Conservation (phyloP, 2,797 vertebrate species). For the Euthynnus affinis region DNA sequence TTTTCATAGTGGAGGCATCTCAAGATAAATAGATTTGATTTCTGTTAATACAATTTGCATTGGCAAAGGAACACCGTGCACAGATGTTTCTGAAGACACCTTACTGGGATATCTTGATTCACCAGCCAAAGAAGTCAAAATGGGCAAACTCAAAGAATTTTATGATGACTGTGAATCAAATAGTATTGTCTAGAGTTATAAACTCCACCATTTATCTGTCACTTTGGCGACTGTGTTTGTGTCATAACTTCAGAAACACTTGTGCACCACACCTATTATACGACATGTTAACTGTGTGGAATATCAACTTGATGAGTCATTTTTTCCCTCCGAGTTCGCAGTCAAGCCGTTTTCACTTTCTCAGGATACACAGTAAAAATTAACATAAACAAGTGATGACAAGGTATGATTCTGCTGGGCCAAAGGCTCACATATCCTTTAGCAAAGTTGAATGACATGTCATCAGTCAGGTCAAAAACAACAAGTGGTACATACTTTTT, state of each 20-base stretch:
- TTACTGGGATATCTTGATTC: no score
- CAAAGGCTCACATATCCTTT: neutral
- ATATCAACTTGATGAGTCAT: constrained; percentile 28
- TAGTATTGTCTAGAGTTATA: no score
- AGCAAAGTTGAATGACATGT: neutral
- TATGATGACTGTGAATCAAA: no score
- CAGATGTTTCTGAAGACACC: neutral
- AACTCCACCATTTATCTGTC: neutral
- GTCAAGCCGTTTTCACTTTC: neutral
- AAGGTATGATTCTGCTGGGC: no score
- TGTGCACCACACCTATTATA: neutral
- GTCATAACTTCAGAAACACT: neutral
- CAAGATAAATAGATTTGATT: neutral
- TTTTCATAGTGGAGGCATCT: neutral
- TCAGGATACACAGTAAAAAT: constrained; percentile 2
- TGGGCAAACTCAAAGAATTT: neutral
- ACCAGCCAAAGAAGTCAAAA: no score
- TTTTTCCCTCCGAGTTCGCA: neutral
- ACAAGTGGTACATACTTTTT: neutral
- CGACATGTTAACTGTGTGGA: constrained; percentile 17
- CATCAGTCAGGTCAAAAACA: neutral
- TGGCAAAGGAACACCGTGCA: neutral
- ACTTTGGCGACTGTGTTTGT: neutral
- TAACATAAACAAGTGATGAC: neutral
- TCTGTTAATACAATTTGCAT: neutral